phyloP scores from a whole-genome alignment of 2,888 invertebrate species.

The Neocrepidodera transversa region DNA sequence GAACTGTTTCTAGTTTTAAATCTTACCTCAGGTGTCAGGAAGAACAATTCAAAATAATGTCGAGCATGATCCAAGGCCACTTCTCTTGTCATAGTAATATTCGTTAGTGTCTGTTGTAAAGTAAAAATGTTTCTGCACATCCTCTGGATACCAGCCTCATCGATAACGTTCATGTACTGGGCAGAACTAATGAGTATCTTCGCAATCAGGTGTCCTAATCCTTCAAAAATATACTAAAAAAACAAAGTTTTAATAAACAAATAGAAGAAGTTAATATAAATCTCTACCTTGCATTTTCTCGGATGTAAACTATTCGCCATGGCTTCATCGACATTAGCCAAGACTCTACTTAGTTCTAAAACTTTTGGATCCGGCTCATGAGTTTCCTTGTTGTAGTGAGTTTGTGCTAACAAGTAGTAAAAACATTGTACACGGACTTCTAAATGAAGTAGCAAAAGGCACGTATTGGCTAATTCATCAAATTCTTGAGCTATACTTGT shows the following conservation, averaged over 20 bases:
- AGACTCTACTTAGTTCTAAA: constrained; percentile 77
- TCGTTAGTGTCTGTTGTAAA: constrained; percentile 84
- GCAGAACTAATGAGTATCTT: constrained; percentile 82
- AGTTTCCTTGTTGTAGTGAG: constrained; percentile 69
- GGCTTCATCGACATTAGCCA: constrained; percentile 79
- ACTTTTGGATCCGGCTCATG: constrained; percentile 81
- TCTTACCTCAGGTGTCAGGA: constrained; percentile 78
- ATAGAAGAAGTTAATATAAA: constrained; percentile 1
- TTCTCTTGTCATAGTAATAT: constrained; percentile 82
- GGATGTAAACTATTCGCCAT: constrained; percentile 78
- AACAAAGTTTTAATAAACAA: too few species aligned
- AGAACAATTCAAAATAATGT: constrained; percentile 86
- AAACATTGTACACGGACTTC: constrained; percentile 97
- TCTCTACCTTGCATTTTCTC: constrained; percentile 74
- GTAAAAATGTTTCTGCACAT: constrained; percentile 88
- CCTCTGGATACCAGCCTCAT: constrained; percentile 81
- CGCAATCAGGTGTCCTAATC: constrained; percentile 80
- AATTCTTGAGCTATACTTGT: constrained; percentile 79
- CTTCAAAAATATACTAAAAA: constrained; percentile 86
- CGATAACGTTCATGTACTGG: constrained; percentile 79
- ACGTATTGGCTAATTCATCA: constrained; percentile 89
- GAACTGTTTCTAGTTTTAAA: neutral
- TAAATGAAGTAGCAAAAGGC: constrained; percentile 88
- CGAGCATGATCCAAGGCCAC: constrained; percentile 88
- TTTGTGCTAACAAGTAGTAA: constrained; percentile 75